A percentile compares a stretch with the other conserved stretches of the same genome.
phyloP scores from a whole-genome alignment of 2,888 invertebrate species.

The Nomada hirtipes region DNA sequence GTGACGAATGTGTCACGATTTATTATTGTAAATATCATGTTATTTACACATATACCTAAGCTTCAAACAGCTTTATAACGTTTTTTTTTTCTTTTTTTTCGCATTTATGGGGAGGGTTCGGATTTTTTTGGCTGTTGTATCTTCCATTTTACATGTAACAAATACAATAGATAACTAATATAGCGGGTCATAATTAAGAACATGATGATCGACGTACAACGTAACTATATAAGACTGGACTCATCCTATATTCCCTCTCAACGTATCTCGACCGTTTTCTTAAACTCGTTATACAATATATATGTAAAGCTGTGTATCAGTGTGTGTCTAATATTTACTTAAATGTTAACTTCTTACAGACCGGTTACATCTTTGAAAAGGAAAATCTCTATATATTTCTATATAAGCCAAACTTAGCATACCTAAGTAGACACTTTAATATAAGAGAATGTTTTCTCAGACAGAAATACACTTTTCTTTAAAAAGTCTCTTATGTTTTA shows the following conservation, averaged over 20 bases:
- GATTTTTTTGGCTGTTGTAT: constrained; percentile 73
- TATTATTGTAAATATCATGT: constrained; percentile 82
- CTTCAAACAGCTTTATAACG: constrained; percentile 78
- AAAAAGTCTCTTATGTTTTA: constrained; percentile 72
- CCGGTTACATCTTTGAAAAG: constrained; percentile 71
- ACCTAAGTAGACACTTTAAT: constrained; percentile 73
- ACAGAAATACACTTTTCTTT: constrained; percentile 71
- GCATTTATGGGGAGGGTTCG: constrained; percentile 70
- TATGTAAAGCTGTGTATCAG: constrained; percentile 68
- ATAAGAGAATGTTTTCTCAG: constrained; percentile 67
- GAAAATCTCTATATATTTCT: constrained; percentile 71
- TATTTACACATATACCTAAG: constrained; percentile 83
- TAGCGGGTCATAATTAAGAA: constrained; percentile 76
- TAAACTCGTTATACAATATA: constrained; percentile 66
- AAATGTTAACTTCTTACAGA: constrained; percentile 67
- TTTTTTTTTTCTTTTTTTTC: constrained; percentile 50
- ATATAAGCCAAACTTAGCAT: constrained; percentile 76
- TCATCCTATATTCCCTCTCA: constrained; percentile 56
- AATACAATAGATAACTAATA: constrained; percentile 79
- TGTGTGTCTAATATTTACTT: constrained; percentile 62
- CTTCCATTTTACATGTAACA: constrained; percentile 78
- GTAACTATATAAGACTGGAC: constrained; percentile 70
- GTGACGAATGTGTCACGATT: constrained; percentile 78
- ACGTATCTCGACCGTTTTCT: constrained; percentile 50
- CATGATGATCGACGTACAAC: constrained; percentile 76